Evolutionary conservation across 2,888 invertebrate genomes (phyloP), one percentile per base, ranked within the genome.

Genomic region (Melinaea menophilus): DNA sequence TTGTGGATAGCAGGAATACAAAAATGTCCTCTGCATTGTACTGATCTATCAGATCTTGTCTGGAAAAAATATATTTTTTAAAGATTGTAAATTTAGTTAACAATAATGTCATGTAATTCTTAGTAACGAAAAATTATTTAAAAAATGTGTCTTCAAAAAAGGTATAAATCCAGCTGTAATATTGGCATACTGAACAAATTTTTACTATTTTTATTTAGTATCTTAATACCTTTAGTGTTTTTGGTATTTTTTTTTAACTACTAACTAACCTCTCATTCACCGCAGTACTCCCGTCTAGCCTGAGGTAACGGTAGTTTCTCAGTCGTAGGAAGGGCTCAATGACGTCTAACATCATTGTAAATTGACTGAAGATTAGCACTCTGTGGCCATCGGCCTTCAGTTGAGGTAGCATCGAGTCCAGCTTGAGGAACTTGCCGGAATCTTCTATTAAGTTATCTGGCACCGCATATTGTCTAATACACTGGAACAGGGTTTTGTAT

Each of bases 301-400:
- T 92, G 68, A 97, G 86, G 84, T 94, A 99, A 12, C 93, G 92
- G 81, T 96, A 91, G 0, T 93, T 92, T 54, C 95, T 92, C 61
- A 95, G 90, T n/a, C 91, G 88, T 73, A 99, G 90, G 89, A 96
- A 99, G 56, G 95, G 95, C 86, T 98, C 97, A 72, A 99, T 85
- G 70, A 99, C 93, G 86, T 99, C 98, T 80, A 99, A 91, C 92
- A 99, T 94, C 93, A 98, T 97, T 45, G 97, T 96, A 88, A 99
- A 99, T 92, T 99, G 99, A 81, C 97, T 98, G 91, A 99, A 99
- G 71, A 99, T 92, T 65, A 99, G 90, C 69, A 98, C 96, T 13
- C 98, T 92, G 81, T 96, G 96, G 0, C 95, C 95, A 0, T 92
- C 93, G 5, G 85, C 85, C 80, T 96, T 94, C 67, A 98, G 87